These are phyloP conservation scores for Zoroaster sp. DNA, from an alignment of 53 echinoderm and acorn worm genomes.

Conservation along the genomic window DNA sequence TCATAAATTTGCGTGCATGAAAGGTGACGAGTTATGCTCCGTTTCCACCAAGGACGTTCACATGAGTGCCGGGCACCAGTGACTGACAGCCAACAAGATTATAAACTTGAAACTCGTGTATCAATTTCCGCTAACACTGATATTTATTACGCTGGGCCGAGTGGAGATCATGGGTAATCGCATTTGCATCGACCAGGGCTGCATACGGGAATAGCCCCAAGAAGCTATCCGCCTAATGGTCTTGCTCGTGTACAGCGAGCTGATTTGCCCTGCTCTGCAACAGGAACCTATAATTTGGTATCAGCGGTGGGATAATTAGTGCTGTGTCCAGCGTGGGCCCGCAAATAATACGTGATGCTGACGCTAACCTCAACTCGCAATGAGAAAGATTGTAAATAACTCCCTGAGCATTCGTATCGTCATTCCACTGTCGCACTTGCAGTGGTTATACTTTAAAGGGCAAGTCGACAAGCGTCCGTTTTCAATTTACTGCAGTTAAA, in stretches of 20 bases:
- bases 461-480: too few species aligned
- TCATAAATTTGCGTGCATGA: background rate
- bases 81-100: background rate
- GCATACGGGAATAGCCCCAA: background rate
- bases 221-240: constrained; percentile 42
- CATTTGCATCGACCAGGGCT: constrained; percentile 33
- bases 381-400: background rate
- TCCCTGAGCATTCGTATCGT: background rate
- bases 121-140: constrained; percentile 53
- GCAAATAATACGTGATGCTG: background rate
- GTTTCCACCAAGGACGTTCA: background rate
- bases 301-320: constrained; percentile 36
- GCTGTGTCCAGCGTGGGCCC: background rate
- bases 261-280: background rate
- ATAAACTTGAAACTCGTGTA: constrained; percentile 32
- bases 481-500: too few species aligned
- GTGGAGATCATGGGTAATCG: constrained; percentile 44
- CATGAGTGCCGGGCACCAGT: constrained; percentile 7
- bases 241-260: background rate
- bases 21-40: background rate
- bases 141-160: constrained; percentile 45
- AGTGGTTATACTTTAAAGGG: too few species aligned
- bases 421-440: too few species aligned
- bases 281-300: constrained; percentile 5
- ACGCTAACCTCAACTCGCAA: background rate